phyloP scores from a whole-genome alignment of 2,113 vertebrate species.

The Bos indicus region DNA sequence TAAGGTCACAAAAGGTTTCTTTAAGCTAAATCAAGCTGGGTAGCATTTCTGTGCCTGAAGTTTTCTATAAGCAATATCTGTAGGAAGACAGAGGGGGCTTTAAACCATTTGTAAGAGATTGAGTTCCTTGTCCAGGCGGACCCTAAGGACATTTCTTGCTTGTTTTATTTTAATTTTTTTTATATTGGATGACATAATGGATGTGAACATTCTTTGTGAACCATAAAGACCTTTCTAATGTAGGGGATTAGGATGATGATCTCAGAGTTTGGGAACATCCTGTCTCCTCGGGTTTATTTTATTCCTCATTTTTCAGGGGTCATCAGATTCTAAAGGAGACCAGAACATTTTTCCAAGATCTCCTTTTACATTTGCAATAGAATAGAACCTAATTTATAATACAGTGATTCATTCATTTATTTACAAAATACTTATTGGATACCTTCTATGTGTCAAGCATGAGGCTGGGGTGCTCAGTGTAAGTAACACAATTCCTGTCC shows the following conservation, averaged over 20 bases:
- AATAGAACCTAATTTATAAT: constrained; percentile 17
- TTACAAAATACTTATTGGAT: neutral
- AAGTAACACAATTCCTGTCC: neutral
- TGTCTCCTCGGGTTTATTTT: constrained; percentile 50
- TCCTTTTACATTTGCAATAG: constrained; percentile 8
- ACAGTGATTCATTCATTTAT: neutral
- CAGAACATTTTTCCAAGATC: neutral
- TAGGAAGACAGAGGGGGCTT: constrained; percentile 29
- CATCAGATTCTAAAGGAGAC: constrained; percentile 52
- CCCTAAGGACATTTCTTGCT: constrained; percentile 57
- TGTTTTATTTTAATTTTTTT: constrained; percentile 25
- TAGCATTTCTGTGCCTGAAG: constrained; percentile 42
- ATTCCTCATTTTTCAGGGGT: constrained; percentile 53
- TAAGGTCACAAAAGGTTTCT: constrained; percentile 67
- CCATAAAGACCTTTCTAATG: constrained; percentile 63
- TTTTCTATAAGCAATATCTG: constrained; percentile 66
- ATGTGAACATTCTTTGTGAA: constrained; percentile 61
- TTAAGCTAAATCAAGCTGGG: constrained; percentile 69
- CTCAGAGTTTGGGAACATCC: constrained; percentile 63
- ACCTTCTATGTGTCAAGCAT: neutral
- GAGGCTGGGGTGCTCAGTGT: neutral
- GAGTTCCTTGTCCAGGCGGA: constrained; percentile 24
- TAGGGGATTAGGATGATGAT: constrained; percentile 35
- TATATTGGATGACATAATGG: constrained; percentile 65
- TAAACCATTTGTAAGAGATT: constrained; percentile 57